Percentiles rank a stretch among this genome's conserved stretches.
These are phyloP conservation scores for Perdix hodgsoniae DNA, from an alignment of 2,797 vertebrate genomes.

Conservation along the genomic window DNA sequence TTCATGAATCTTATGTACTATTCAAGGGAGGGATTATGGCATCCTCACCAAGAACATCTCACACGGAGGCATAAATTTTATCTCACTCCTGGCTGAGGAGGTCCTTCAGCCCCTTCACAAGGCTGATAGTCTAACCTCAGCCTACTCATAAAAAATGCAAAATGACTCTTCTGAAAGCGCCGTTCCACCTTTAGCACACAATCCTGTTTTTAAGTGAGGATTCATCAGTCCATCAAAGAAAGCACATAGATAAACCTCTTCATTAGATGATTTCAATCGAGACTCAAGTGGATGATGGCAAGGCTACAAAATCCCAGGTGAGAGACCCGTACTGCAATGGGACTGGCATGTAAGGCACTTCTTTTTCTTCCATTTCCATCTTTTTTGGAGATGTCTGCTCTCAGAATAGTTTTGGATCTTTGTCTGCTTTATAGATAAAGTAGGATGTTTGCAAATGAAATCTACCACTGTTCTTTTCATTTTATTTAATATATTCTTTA, in stretches of 20 bases:
- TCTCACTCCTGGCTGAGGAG: neutral
- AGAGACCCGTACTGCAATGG: neutral
- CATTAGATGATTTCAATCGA: neutral
- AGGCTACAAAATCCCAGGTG: accelerated
- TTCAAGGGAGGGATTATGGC: neutral
- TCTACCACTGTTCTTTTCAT: accelerated
- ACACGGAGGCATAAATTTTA: neutral
- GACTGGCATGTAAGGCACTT: neutral
- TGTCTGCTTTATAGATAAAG: neutral
- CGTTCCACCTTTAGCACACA: neutral
- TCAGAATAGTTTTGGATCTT: neutral
- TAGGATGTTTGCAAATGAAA: neutral
- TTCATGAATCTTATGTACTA: neutral
- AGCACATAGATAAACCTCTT: accelerated
- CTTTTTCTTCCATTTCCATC: neutral
- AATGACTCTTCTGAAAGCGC: neutral
- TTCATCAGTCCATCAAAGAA: neutral
- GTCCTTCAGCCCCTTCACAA: neutral
- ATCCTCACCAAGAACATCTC: neutral
- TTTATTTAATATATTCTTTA: neutral
- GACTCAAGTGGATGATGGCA: accelerated
- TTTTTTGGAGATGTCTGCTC: neutral
- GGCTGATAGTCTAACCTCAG: neutral
- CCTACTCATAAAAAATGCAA: neutral
- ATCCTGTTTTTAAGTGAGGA: neutral